A percentile compares a stretch with the other conserved stretches of the same genome.
phyloP scores from a whole-genome alignment of 2,888 invertebrate genomes.

The Chymomyza fuscimana region DNA sequence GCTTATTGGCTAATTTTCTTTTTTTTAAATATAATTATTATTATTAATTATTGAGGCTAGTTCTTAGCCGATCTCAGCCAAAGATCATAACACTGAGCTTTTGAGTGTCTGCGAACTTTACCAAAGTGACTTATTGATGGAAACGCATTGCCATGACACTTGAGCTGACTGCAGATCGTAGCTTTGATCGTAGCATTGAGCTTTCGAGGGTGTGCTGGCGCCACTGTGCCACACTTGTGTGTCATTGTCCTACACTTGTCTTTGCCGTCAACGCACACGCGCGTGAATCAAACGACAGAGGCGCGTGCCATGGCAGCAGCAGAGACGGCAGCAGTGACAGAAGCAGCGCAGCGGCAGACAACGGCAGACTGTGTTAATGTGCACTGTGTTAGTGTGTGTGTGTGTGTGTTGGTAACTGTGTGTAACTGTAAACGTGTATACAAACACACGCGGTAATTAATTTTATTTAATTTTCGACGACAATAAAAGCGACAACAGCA shows the following conservation, averaged over 20 bases:
- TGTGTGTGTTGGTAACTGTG: constrained; percentile 9
- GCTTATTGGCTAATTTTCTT: no score
- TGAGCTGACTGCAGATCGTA: no score
- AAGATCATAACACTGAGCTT: no score
- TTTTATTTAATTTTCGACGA: constrained; percentile 72
- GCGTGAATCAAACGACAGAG: constrained; percentile 51
- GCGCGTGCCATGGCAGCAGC: constrained; percentile 29
- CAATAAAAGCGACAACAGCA: constrained; percentile 64
- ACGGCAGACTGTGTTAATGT: constrained; percentile 28
- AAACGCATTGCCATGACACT: no score
- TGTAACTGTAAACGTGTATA: constrained; percentile 22
- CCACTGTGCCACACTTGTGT: constrained; percentile 33
- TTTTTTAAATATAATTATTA: no score
- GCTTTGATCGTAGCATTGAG: neutral
- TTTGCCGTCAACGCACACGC: constrained; percentile 50
- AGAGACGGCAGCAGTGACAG: constrained; percentile 13
- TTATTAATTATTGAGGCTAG: no score
- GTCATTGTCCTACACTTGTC: constrained; percentile 18
- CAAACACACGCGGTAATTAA: constrained; percentile 66
- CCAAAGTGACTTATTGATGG: no score
- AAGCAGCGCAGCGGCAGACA: constrained; percentile 17
- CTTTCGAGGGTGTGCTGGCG: constrained; percentile 7
- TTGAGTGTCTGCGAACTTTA: no score
- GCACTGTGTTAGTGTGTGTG: constrained; percentile 17
- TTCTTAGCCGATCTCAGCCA: no score